phyloP scores from a whole-genome alignment of 1,140 invertebrate genomes.

The Diabrotica undecimpunctata region DNA sequence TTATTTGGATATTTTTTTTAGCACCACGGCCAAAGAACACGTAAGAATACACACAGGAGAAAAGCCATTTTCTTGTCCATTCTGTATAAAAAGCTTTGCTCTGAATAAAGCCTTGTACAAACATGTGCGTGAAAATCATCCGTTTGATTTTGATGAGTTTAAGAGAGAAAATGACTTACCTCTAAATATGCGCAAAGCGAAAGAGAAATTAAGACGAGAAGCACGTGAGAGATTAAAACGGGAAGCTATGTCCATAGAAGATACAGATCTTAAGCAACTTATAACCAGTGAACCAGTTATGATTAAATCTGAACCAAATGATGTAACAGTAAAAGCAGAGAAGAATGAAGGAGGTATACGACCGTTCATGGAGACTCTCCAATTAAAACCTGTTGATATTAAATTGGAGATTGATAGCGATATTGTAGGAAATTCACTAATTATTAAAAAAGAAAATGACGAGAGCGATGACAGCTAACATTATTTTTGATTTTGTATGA shows the following conservation, averaged over 20 bases:
- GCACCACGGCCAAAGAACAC: constrained; percentile 46
- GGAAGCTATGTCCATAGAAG: constrained; percentile 6
- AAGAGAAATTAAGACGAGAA: constrained; percentile 14
- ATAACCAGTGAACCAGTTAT: neutral
- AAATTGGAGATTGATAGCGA: neutral
- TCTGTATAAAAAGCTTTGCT: constrained; percentile 52
- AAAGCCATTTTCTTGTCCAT: constrained; percentile 50
- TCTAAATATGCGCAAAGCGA: constrained; percentile 28
- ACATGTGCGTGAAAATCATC: constrained; percentile 37
- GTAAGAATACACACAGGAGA: constrained; percentile 56
- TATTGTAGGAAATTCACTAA: neutral
- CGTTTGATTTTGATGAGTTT: constrained; percentile 28
- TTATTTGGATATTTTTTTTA: constrained; percentile 15
- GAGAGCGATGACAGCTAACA: neutral
- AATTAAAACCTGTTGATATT: neutral
- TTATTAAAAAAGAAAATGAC: neutral
- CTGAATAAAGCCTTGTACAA: constrained; percentile 39
- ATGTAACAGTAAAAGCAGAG: neutral
- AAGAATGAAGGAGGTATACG: neutral
- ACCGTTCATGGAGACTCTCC: neutral
- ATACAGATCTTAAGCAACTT: neutral
- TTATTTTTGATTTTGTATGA: neutral
- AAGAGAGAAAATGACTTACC: constrained; percentile 25
- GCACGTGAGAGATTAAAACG: constrained; percentile 14
- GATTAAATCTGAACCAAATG: neutral